These are phyloP conservation scores for Neodon shergylaensis DNA, from an alignment of 2,113 vertebrate species.

Conservation along the genomic window DNA sequence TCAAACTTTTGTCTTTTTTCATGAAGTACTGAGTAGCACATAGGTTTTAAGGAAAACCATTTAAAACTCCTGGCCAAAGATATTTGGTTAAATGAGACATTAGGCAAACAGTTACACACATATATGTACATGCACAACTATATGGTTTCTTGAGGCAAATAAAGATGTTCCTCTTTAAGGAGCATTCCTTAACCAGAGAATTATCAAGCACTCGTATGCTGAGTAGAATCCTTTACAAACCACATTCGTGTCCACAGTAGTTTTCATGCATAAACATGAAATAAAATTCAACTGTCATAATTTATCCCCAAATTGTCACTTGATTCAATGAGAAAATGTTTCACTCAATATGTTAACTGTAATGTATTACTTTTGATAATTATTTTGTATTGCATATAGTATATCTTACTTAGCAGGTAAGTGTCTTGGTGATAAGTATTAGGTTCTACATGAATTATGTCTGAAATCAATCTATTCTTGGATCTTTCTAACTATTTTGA, in stretches of 20 bases:
- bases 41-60: background rate
- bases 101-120: background rate
- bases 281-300: background rate
- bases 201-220: background rate
- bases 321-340: background rate
- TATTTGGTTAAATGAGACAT: background rate
- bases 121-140: too few species aligned
- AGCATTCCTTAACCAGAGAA: background rate
- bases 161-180: background rate
- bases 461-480: background rate
- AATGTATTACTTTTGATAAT: background rate
- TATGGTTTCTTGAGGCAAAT: background rate
- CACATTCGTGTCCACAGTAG: background rate
- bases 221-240: background rate
- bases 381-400: background rate
- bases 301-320: background rate
- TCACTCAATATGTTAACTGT: background rate
- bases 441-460: background rate
- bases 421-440: background rate
- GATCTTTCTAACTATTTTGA: background rate
- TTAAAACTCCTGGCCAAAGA: background rate
- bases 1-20: background rate
- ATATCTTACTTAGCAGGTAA: background rate
- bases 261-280: background rate
- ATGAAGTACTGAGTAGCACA: background rate